These are phyloP conservation scores for Drosophila meridionalis DNA, from an alignment of 2,888 invertebrate genomes.

Conservation along the genomic window DNA sequence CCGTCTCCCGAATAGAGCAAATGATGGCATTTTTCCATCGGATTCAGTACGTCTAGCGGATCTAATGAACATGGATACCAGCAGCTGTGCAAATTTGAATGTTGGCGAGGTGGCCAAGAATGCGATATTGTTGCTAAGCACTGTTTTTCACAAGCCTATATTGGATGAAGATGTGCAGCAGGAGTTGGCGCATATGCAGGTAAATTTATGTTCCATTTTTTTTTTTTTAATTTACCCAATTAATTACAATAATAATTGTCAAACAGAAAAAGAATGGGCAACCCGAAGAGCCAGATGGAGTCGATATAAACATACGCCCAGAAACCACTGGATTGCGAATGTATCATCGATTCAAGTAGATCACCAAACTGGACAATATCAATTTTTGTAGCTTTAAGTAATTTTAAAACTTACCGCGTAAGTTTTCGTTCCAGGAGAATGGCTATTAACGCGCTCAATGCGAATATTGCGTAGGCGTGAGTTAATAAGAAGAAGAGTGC, in stretches of 20 bases:
- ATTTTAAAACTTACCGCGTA: conserved; percentile 5
- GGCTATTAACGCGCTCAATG: not conserved
- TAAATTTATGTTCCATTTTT: conserved; percentile 31
- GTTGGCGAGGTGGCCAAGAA: conserved; percentile 44
- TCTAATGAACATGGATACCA: conserved; percentile 21
- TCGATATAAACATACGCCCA: conserved; percentile 23
- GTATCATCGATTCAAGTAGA: conserved; percentile 42
- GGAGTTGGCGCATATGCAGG: conserved; percentile 75
- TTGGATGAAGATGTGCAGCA: conserved; percentile 77
- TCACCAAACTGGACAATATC: too few relatives aligned
- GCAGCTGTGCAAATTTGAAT: not conserved
- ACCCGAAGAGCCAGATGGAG: conserved; percentile 11
- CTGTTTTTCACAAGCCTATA: conserved; percentile 63
- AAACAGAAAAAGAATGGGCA: conserved; percentile 15
- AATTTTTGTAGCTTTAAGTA: not conserved
- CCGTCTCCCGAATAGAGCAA: not conserved
- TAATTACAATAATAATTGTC: not conserved
- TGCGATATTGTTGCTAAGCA: conserved; percentile 58
- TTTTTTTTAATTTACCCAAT: not conserved
- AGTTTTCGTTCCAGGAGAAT: conserved; percentile 26
- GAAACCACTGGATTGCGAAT: conserved; percentile 21
- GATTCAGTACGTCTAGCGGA: conserved; percentile 33
- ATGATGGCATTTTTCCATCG: not conserved
- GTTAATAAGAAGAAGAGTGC: conserved; percentile 26
- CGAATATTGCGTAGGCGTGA: conserved; percentile 10